phyloP scores from a whole-genome alignment of 2,113 vertebrate species.

The Leptodactylus fuscus region DNA sequence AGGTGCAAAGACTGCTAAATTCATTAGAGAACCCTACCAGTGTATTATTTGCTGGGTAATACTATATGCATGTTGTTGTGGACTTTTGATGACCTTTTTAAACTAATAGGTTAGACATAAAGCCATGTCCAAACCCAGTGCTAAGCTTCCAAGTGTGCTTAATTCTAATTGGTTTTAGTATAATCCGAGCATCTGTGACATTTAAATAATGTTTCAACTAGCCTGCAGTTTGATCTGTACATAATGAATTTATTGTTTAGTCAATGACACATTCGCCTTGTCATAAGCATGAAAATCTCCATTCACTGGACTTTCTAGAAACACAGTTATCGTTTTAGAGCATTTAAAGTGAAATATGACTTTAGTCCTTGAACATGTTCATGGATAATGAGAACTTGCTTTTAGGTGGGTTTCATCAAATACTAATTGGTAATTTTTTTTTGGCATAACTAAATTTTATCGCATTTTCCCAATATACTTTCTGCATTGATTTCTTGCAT shows the following conservation, averaged over 20 bases:
- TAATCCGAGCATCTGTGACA: constrained; percentile 65
- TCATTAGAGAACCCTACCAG: constrained; percentile 74
- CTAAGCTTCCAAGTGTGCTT: constrained; percentile 72
- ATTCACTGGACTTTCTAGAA: neutral
- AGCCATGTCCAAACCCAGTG: constrained; percentile 63
- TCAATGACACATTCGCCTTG: neutral
- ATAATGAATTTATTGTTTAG: neutral
- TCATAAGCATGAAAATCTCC: neutral
- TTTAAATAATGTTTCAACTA: constrained; percentile 76
- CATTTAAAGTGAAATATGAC: neutral
- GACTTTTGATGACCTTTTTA: constrained; percentile 67
- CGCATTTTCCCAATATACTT: neutral
- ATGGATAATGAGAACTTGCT: neutral
- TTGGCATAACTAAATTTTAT: neutral
- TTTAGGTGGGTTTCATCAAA: too few species aligned
- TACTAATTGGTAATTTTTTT: too few species aligned
- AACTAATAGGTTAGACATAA: constrained; percentile 67
- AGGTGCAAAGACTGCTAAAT: constrained; percentile 75
- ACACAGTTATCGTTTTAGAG: neutral
- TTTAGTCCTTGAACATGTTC: neutral
- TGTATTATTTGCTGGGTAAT: constrained; percentile 69
- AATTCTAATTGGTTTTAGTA: constrained; percentile 74
- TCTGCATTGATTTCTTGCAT: too few species aligned
- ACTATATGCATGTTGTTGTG: constrained; percentile 65
- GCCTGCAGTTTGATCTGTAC: constrained; percentile 22